Evolutionary conservation across 1,140 invertebrate species (phyloP).

Genomic region (Drosophila santomea): DNA sequence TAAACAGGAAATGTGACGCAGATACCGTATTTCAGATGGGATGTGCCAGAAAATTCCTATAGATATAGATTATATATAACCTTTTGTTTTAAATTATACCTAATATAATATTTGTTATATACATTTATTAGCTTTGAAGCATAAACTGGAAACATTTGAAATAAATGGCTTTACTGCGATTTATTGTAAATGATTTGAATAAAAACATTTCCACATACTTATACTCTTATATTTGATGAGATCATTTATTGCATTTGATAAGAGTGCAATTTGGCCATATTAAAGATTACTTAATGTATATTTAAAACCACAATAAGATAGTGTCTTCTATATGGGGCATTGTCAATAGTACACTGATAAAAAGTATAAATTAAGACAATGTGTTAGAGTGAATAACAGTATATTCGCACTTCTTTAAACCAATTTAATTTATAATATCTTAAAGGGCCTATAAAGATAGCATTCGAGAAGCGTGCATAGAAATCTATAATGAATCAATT

Average conservation of each 20-base stretch:
- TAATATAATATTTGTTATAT: background rate
- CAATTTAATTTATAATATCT: background rate
- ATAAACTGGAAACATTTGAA: too few species aligned
- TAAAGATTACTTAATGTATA: background rate
- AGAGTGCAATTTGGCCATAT: background rate
- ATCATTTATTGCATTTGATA: constrained; percentile 3
- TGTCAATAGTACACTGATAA: background rate
- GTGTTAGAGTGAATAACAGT: background rate
- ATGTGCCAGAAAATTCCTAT: background rate
- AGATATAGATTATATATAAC: too few species aligned
- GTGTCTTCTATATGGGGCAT: too few species aligned
- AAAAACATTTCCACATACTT: background rate
- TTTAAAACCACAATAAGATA: background rate
- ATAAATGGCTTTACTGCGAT: too few species aligned
- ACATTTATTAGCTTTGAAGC: background rate
- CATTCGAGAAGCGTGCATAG: too few species aligned
- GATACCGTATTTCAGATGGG: background rate
- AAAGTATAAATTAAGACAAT: background rate
- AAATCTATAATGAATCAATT: background rate
- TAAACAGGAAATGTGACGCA: constrained; percentile 32
- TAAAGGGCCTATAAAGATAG: background rate
- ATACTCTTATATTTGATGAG: background rate
- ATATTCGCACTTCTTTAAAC: background rate
- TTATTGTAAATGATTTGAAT: background rate
- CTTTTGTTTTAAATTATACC: too few species aligned